Evolutionary conservation across 2,113 vertebrate species (phyloP), one percentile per base, ranked within the genome.

Genomic region (Procavia capensis): DNA sequence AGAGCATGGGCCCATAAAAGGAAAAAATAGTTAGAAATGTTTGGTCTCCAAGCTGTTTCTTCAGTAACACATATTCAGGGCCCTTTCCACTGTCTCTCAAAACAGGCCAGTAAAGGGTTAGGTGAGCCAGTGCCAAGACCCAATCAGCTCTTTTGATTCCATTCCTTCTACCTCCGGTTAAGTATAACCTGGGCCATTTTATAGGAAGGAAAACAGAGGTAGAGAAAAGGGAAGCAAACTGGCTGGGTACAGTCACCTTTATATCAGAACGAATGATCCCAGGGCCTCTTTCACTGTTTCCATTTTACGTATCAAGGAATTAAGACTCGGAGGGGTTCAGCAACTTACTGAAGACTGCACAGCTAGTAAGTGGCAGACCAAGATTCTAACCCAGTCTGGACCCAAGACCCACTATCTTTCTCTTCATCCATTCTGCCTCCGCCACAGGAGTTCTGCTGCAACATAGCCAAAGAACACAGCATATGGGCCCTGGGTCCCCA

Each of bases 1-100:
- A 97, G 97, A 98, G 97, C 97, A 96, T 90, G 81, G 93, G 96
- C 97, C 99, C 98, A 98, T 98, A 99, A 99, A 99, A 98, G 98
- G 98, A 97, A 98, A 98, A 99, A 98, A 90, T 98, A 98, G 98
- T 98, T 96, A 95, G 98, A 98, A 88, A 97, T 85, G 94, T 96
- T 98, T 97, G 97, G 95, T 96, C 97, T 97, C 97, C 81, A 85
- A 87, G 75, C 57, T 4, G 74, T 76, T 98, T 96, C 80, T 96
- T 97, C 97, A 98, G 95, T 92, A 97, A 97, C 95, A 94, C 83
- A 41, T 98, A 97, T 98, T 70, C 92, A n/a, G 78, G 54, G 63
- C 45, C 75, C 61, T 96, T 61, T 61, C 61, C 14, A 36, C 70
- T 92, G 88, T 88, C 59, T 88, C 75, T 93, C 75, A 16, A 70